phyloP scores from a whole-genome alignment of 2,113 vertebrate species.

The Cephalopholis sonnerati region DNA sequence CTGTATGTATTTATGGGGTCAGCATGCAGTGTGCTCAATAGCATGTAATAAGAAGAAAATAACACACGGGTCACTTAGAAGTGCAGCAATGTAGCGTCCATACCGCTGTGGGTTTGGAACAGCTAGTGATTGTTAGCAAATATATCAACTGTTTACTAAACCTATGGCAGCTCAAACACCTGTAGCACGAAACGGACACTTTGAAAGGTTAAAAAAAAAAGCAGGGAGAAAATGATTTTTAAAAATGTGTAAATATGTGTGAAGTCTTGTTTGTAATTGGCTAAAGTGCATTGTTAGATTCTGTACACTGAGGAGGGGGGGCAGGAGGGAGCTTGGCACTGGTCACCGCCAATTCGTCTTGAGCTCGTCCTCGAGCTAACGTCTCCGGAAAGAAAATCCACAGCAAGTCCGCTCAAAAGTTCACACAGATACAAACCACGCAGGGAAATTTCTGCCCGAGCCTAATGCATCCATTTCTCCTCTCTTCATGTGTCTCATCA shows the following conservation, averaged over 20 bases:
- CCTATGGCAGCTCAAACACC: neutral
- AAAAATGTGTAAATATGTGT: conserved; percentile 16
- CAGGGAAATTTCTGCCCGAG: conserved; percentile 30
- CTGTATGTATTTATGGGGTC: conserved; percentile 32
- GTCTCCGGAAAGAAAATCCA: conserved; percentile 60
- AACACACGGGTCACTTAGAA: conserved; percentile 23
- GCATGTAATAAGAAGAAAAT: conserved; percentile 21
- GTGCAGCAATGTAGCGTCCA: neutral
- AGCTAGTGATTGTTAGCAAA: neutral
- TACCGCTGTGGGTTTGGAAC: neutral
- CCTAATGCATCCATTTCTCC: conserved; percentile 70
- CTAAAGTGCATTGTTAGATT: conserved; percentile 82
- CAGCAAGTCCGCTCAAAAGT: conserved; percentile 58
- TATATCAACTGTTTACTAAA: conserved; percentile 4
- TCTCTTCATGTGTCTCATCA: conserved; percentile 15
- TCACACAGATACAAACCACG: conserved; percentile 72
- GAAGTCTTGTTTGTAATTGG: conserved; percentile 61
- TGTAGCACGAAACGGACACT: conserved; percentile 5
- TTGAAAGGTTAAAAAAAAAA: conserved; percentile 13
- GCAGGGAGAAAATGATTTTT: neutral
- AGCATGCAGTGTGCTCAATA: conserved; percentile 13
- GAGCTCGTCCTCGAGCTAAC: conserved; percentile 19
- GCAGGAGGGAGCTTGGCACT: conserved; percentile 52
- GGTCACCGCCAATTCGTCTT: conserved; percentile 17
- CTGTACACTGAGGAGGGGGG: conserved; percentile 52